phyloP scores from a whole-genome alignment of 1,140 invertebrate genomes.

The Neotoxoptera formosana region DNA sequence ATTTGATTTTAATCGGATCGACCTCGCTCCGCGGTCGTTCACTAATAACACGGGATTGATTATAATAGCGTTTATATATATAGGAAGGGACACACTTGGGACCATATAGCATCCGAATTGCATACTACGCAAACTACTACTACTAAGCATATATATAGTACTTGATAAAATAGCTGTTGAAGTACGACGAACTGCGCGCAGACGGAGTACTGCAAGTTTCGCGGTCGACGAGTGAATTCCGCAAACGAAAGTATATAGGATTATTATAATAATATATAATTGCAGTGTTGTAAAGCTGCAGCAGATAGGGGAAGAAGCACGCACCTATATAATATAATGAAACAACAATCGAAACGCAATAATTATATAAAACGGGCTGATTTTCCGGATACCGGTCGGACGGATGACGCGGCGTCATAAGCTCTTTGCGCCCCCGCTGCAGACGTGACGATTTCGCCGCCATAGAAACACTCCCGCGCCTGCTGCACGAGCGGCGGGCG shows the following conservation, averaged over 20 bases:
- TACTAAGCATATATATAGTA: not conserved
- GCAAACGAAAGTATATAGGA: not conserved
- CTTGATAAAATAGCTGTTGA: not conserved
- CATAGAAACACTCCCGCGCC: too few species aligned
- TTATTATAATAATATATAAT: not conserved
- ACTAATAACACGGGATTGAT: not conserved
- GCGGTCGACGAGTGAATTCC: not conserved
- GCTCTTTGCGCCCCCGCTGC: not conserved
- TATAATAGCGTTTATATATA: not conserved
- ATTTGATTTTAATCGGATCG: not conserved
- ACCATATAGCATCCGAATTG: not conserved
- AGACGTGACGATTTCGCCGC: too few species aligned
- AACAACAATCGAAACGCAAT: not conserved
- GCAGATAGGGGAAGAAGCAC: not conserved
- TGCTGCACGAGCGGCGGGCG: too few species aligned
- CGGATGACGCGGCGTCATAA: not conserved
- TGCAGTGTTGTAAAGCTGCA: not conserved
- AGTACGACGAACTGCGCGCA: not conserved
- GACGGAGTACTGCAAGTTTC: not conserved
- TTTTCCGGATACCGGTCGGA: not conserved
- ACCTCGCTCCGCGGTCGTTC: not conserved
- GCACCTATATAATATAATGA: too few species aligned
- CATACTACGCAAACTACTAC: not conserved
- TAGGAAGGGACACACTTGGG: not conserved
- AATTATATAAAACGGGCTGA: not conserved